Conservation (phyloP, 2,888 invertebrate species). For the Mycalesis mineus region DNA sequence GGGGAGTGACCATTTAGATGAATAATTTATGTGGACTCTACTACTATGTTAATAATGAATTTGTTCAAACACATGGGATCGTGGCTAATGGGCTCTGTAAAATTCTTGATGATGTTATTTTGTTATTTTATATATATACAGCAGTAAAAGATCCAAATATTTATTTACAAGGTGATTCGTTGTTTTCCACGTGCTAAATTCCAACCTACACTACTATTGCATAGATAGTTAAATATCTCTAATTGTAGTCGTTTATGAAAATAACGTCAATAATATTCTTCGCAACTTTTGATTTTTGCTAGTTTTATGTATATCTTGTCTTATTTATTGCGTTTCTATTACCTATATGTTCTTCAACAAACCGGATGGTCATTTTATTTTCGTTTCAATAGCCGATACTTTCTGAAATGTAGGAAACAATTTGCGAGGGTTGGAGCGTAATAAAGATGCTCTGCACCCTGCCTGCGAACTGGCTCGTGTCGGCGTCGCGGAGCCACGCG, state of each 20-base stretch:
- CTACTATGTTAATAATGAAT: conserved; percentile 36
- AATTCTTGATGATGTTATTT: not conserved
- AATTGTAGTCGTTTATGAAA: no score
- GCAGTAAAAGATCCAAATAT: not conserved
- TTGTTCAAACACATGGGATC: conserved; percentile 30
- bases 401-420: conserved; percentile 49
- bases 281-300: no score
- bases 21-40: conserved; percentile 42
- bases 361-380: no score
- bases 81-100: conserved; percentile 13
- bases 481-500: conserved; percentile 82
- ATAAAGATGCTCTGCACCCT: conserved; percentile 90
- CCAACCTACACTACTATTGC: no score
- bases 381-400: no score
- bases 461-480: conserved; percentile 92
- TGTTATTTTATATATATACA: not conserved
- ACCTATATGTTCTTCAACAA: no score
- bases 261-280: no score
- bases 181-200: no score
- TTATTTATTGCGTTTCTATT: no score
- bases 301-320: no score
- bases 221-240: no score
- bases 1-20: conserved; percentile 43
- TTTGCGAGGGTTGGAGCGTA: conserved; percentile 78
- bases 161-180: no score